phyloP scores from a whole-genome alignment of 2,888 invertebrate species.

The Lepidonotus clava region DNA sequence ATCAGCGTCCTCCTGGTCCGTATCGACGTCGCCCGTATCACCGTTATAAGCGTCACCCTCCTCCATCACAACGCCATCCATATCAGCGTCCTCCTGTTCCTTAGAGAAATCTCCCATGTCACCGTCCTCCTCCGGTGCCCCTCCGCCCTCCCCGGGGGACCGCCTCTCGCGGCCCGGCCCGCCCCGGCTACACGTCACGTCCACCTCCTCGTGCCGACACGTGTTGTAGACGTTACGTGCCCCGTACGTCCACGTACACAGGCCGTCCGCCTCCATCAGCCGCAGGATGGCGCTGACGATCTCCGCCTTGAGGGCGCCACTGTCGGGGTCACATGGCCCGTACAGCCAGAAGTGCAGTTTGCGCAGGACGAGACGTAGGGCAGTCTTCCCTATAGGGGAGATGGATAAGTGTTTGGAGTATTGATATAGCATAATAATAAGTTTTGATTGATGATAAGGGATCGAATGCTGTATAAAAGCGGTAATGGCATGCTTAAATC shows the following conservation, averaged over 20 bases:
- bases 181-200: conserved; percentile 13
- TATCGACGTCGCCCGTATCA: background rate
- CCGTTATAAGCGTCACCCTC: background rate
- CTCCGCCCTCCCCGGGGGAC: background rate
- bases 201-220: conserved; percentile 22
- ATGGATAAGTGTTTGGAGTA: too few species aligned
- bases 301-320: conserved; percentile 61
- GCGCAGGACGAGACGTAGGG: conserved; percentile 65
- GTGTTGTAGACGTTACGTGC: background rate
- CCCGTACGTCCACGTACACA: conserved; percentile 40
- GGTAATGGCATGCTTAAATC: too few species aligned
- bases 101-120: background rate
- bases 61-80: background rate
- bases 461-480: too few species aligned
- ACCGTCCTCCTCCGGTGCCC: background rate
- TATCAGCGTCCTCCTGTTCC: background rate
- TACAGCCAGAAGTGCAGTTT: conserved; percentile 67
- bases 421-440: too few species aligned
- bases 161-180: background rate
- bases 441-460: too few species aligned
- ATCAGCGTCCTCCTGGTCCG: background rate
- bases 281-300: conserved; percentile 62
- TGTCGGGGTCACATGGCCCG: conserved; percentile 67
- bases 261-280: conserved; percentile 62
- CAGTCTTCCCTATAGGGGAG: conserved; percentile 62